These are phyloP conservation scores for Tetrax tetrax DNA, from an alignment of 2,113 vertebrate genomes.

Conservation along the genomic window DNA sequence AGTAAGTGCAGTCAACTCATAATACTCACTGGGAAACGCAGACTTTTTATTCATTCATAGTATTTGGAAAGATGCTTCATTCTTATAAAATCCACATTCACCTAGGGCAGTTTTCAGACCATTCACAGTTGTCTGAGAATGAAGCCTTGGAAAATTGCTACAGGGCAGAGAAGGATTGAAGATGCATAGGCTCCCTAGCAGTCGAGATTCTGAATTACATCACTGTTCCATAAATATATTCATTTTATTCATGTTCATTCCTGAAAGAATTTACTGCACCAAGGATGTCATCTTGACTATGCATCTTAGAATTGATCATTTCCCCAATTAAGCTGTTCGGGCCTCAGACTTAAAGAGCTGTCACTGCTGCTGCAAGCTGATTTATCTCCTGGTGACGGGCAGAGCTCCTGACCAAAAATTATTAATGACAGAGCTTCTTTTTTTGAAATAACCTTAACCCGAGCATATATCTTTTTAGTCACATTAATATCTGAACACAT, in stretches of 20 bases:
- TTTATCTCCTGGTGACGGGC: slow-evolving; percentile 66
- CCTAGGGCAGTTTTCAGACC: slow-evolving; percentile 12
- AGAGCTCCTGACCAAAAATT: slow-evolving; percentile 63
- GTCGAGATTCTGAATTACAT: slow-evolving; percentile 67
- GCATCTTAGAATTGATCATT: slow-evolving; percentile 64
- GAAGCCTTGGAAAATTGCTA: slow-evolving; percentile 22
- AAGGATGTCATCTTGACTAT: slow-evolving; percentile 50
- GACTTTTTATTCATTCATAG: slow-evolving; percentile 4
- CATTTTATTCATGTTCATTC: slow-evolving; percentile 55
- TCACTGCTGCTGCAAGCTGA: slow-evolving; percentile 57
- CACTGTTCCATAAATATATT: slow-evolving; percentile 70
- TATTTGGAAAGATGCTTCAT: slow-evolving; percentile 9
- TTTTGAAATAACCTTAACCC: slow-evolving; percentile 69
- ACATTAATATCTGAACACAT: slow-evolving; percentile 62
- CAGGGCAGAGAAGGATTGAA: slow-evolving; percentile 33
- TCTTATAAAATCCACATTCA: neutral
- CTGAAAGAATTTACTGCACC: slow-evolving; percentile 52
- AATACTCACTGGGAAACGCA: neutral
- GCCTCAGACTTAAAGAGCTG: slow-evolving; percentile 65
- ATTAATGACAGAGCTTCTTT: slow-evolving; percentile 65
- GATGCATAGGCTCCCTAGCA: slow-evolving; percentile 42
- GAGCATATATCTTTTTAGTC: slow-evolving; percentile 65
- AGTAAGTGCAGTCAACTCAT: neutral
- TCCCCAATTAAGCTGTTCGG: slow-evolving; percentile 59
- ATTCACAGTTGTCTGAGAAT: slow-evolving; percentile 21